These are phyloP conservation scores for Drosophila helvetica DNA, from an alignment of 2,888 invertebrate genomes.

Conservation along the genomic window DNA sequence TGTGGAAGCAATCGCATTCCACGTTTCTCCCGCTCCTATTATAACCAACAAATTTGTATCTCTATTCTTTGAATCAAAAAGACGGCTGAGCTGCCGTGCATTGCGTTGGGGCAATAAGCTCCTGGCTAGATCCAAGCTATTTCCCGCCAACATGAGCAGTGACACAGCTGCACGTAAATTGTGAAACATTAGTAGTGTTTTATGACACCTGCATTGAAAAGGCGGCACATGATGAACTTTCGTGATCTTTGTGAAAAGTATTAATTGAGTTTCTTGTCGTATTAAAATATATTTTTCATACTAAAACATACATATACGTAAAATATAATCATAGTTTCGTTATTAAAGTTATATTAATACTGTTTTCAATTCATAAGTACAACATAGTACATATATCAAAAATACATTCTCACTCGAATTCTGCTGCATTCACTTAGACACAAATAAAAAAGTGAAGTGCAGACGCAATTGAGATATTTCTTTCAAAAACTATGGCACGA, in stretches of 20 bases:
- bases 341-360: too few relatives aligned
- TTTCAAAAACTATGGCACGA: slow-evolving; percentile 57
- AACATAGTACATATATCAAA: too few relatives aligned
- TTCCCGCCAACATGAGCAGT: slow-evolving; percentile 79
- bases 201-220: slow-evolving; percentile 73
- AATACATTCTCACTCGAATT: too few relatives aligned
- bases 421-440: not conserved
- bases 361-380: not conserved
- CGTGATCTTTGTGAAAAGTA: too few relatives aligned
- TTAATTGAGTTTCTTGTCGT: too few relatives aligned
- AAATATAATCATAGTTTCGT: too few relatives aligned
- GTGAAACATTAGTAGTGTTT: slow-evolving; percentile 82
- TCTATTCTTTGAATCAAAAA: slow-evolving; percentile 50
- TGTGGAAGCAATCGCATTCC: slow-evolving; percentile 79
- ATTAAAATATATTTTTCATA: not conserved
- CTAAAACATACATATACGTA: not conserved
- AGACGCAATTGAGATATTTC: slow-evolving; percentile 69
- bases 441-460: slow-evolving; percentile 17
- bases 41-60: slow-evolving; percentile 70
- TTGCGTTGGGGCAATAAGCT: slow-evolving; percentile 74
- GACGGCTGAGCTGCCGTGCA: slow-evolving; percentile 49
- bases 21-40: slow-evolving; percentile 70
- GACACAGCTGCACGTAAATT: slow-evolving; percentile 81
- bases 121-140: slow-evolving; percentile 81
- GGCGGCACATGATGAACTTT: not conserved